These are phyloP conservation scores for Diabrotica undecimpunctata DNA, from an alignment of 1,140 invertebrate species.

Conservation along the genomic window DNA sequence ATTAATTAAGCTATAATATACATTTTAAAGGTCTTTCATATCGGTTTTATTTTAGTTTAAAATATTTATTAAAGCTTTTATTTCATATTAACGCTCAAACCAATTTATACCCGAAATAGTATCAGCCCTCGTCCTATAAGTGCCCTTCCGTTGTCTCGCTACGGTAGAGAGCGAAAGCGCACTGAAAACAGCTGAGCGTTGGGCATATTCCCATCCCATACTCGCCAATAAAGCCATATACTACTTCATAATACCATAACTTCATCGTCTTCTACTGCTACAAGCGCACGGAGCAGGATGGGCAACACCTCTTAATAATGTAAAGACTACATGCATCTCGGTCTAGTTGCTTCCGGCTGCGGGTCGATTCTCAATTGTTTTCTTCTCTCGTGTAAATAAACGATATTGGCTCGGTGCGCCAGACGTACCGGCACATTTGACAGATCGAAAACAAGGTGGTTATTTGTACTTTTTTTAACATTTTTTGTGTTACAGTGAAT, in stretches of 20 bases:
- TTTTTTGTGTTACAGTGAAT: neutral
- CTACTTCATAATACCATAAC: neutral
- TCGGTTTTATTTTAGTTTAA: too few species aligned
- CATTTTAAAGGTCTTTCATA: too few species aligned
- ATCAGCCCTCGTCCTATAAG: neutral
- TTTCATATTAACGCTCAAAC: too few species aligned
- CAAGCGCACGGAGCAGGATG: neutral
- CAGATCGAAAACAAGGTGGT: neutral
- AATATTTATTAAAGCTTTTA: too few species aligned
- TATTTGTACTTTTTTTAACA: neutral
- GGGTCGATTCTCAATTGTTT: neutral
- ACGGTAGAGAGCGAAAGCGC: neutral
- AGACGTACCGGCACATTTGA: neutral
- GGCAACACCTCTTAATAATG: neutral
- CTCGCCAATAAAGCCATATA: neutral
- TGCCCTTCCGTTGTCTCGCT: neutral
- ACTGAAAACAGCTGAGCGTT: neutral
- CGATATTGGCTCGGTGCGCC: neutral
- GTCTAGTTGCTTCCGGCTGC: neutral
- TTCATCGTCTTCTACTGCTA: neutral
- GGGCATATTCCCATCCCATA: neutral
- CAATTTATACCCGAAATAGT: too few species aligned
- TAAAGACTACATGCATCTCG: constrained; percentile 2
- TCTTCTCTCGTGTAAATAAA: neutral
- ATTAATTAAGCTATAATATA: too few species aligned